Conservation (phyloP, 2,888 invertebrate species). For the Orgyia antiqua region DNA sequence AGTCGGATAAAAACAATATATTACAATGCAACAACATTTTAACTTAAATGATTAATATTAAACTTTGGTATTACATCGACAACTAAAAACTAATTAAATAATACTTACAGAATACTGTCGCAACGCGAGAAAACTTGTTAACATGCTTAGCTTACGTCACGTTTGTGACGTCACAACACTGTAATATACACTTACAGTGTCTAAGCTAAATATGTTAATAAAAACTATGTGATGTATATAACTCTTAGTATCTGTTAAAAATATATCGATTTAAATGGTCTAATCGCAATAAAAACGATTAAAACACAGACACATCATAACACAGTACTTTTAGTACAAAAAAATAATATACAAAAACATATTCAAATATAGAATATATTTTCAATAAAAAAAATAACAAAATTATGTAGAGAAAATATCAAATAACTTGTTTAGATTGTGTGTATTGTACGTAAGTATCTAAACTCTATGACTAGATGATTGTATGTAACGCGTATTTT, state of each 20-base stretch:
- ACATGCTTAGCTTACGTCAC: conserved; percentile 6
- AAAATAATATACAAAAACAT: too few relatives aligned
- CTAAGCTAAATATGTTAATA: conserved; percentile 8
- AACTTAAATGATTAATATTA: conserved; percentile 35
- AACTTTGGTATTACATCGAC: conserved; percentile 47
- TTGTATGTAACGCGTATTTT: too few relatives aligned
- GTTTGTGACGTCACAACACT: background rate
- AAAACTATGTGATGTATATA: conserved; percentile 11
- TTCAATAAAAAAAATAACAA: conserved; percentile 22
- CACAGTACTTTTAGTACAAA: conserved; percentile 26
- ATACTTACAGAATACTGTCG: conserved; percentile 40
- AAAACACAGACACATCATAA: conserved; percentile 11
- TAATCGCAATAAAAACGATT: conserved; percentile 11
- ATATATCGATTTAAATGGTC: conserved; percentile 10
- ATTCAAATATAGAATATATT: conserved; percentile 17
- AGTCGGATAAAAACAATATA: conserved; percentile 23
- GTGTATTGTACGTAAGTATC: too few relatives aligned
- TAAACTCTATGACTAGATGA: too few relatives aligned
- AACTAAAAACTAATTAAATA: conserved; percentile 36
- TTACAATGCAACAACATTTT: background rate
- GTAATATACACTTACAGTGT: background rate
- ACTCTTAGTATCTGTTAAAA: conserved; percentile 10
- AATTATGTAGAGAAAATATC: conserved; percentile 28
- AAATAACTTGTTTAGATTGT: conserved; percentile 16
- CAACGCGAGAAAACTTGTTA: conserved; percentile 11